Evolutionary conservation across 2,888 invertebrate genomes (phyloP).

Genomic region (Cryptophagus acutangulus): DNA sequence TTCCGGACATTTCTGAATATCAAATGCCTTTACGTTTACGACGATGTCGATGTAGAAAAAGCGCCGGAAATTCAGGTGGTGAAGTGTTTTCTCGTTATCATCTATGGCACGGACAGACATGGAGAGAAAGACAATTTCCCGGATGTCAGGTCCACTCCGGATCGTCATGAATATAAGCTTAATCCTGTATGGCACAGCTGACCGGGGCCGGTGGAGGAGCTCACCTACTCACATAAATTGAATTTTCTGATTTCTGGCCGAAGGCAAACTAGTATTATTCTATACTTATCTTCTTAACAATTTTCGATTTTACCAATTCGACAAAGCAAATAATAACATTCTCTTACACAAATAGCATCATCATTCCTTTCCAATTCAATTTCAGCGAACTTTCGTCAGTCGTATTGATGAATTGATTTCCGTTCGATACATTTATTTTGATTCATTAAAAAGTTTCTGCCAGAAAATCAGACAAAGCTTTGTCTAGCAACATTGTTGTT

Average conservation of each 20-base stretch:
- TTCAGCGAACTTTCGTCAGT: too few relatives aligned
- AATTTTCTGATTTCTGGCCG: constrained; percentile 33
- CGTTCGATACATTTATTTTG: too few relatives aligned
- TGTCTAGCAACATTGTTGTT: too few relatives aligned
- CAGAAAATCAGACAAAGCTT: too few relatives aligned
- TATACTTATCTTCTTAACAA: constrained; percentile 2
- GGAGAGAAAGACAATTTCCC: constrained; percentile 24
- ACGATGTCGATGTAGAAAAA: too few relatives aligned
- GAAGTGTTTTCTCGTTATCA: constrained; percentile 18
- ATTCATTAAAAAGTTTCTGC: too few relatives aligned
- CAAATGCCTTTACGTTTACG: background rate
- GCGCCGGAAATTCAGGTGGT: constrained; percentile 20
- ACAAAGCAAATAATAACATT: too few relatives aligned
- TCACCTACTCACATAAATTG: constrained; percentile 30
- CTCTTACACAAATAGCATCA: too few relatives aligned
- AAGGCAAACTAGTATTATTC: constrained; percentile 9
- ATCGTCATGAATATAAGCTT: constrained; percentile 25
- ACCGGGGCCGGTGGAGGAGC: constrained; percentile 25
- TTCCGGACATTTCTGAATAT: background rate
- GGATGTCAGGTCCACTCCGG: constrained; percentile 25
- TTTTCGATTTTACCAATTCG: too few relatives aligned
- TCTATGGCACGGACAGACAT: background rate
- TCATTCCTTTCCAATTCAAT: too few relatives aligned
- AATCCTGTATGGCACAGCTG: constrained; percentile 25
- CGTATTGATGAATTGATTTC: too few relatives aligned